These are phyloP conservation scores for Microtus montanus DNA, from an alignment of 2,113 vertebrate species.

Conservation along the genomic window DNA sequence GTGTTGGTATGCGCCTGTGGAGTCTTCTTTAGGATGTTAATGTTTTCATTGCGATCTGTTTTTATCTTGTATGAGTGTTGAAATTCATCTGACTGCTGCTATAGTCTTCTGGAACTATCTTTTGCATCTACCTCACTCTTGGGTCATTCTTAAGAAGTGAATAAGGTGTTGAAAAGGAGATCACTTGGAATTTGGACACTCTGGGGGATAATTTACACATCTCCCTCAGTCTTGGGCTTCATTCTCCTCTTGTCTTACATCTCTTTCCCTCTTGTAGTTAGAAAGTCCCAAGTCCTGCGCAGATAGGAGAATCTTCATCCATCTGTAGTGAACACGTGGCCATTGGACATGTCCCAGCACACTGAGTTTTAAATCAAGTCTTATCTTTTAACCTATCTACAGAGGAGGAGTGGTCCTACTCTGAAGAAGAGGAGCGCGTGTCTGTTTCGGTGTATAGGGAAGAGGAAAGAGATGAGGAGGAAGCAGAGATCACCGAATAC, in stretches of 20 bases:
- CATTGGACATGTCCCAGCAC: neutral
- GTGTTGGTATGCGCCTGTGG: neutral
- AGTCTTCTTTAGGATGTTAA: neutral
- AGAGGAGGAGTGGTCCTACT: slow-evolving; percentile 85
- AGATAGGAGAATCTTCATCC: neutral
- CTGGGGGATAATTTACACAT: neutral
- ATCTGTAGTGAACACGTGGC: neutral
- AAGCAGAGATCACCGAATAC: slow-evolving; percentile 85
- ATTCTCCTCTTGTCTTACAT: slow-evolving; percentile 18
- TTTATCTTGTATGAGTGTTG: neutral
- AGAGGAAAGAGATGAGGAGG: slow-evolving; percentile 82
- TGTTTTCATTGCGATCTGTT: neutral
- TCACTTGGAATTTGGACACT: neutral
- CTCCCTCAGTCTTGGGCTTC: slow-evolving; percentile 17
- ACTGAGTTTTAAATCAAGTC: slow-evolving; percentile 48
- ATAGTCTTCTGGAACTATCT: slow-evolving; percentile 6
- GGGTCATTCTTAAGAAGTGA: slow-evolving; percentile 34
- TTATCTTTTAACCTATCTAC: slow-evolving; percentile 82
- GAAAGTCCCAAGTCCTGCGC: neutral
- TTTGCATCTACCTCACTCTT: slow-evolving; percentile 3
- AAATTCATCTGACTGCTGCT: neutral
- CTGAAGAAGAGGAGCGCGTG: slow-evolving; percentile 80
- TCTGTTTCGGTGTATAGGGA: slow-evolving; percentile 84
- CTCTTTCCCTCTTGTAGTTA: neutral
- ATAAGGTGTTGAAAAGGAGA: neutral